These are phyloP conservation scores for Mormyrops attenuatus DNA, from an alignment of 2,797 vertebrate genomes.

Conservation along the genomic window DNA sequence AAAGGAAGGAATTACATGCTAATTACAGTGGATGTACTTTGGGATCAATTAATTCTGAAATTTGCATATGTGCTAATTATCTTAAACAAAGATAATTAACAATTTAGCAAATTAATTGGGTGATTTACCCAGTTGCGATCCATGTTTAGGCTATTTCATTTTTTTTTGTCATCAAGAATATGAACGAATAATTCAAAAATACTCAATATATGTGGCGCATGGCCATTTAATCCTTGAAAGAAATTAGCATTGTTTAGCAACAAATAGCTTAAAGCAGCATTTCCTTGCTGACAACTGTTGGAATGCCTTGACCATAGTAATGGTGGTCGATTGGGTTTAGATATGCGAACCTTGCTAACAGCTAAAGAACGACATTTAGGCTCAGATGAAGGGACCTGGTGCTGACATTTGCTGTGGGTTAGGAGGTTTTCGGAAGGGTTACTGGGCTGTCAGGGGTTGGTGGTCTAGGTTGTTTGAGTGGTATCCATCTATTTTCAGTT, in stretches of 20 bases:
- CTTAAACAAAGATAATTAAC: slow-evolving; percentile 49
- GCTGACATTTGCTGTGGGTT: background rate
- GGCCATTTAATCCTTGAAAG: background rate
- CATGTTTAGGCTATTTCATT: slow-evolving; percentile 18
- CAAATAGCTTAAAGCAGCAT: background rate
- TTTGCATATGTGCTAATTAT: slow-evolving; percentile 53
- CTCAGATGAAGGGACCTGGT: background rate
- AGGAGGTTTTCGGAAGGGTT: background rate
- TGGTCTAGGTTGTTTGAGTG: background rate
- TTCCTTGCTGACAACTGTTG: background rate
- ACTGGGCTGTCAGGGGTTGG: background rate
- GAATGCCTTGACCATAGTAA: background rate
- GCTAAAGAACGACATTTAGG: background rate
- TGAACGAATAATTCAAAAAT: background rate
- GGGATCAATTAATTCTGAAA: slow-evolving; percentile 55
- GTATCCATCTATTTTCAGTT: background rate
- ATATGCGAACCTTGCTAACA: background rate
- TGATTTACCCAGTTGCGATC: slow-evolving; percentile 34
- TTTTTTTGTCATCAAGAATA: background rate
- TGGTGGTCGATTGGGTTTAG: background rate
- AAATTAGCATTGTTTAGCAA: background rate
- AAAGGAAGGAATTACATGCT: slow-evolving; percentile 59
- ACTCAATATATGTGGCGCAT: too few relatives aligned
- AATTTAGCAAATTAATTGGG: slow-evolving; percentile 45
- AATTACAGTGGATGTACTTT: slow-evolving; percentile 59